A percentile compares a stretch with the other conserved stretches of the same genome.
phyloP scores from a whole-genome alignment of 2,888 invertebrate species.

The Pristionchus fissidentatus region DNA sequence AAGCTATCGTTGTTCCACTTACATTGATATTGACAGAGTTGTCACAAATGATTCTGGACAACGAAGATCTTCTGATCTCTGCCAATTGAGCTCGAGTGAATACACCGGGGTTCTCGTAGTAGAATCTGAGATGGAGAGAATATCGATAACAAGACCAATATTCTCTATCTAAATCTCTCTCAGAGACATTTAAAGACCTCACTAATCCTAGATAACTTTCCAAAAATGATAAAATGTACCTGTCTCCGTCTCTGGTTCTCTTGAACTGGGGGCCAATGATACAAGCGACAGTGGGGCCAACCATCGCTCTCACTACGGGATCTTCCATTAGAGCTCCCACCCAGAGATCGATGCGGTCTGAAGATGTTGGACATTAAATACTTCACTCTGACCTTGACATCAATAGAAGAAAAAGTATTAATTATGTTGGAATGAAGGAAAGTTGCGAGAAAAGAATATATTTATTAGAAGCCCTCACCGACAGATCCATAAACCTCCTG shows the following conservation, averaged over 20 bases:
- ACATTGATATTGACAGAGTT: slow-evolving; percentile 84
- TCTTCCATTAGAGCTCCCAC: slow-evolving; percentile 78
- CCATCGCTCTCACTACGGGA: slow-evolving; percentile 76
- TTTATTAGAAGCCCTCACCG: slow-evolving; percentile 50
- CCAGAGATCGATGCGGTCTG: slow-evolving; percentile 78
- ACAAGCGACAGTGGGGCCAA: slow-evolving; percentile 77
- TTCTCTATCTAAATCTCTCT: background rate
- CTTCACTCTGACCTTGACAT: no score
- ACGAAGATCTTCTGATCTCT: slow-evolving; percentile 87
- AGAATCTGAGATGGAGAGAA: slow-evolving; percentile 75
- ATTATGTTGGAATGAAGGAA: no score
- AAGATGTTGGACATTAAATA: no score
- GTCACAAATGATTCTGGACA: slow-evolving; percentile 89
- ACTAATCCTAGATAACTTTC: background rate
- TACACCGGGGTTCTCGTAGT: slow-evolving; percentile 77
- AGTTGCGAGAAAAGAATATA: no score
- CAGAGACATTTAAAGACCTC: background rate
- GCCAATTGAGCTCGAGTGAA: slow-evolving; percentile 81
- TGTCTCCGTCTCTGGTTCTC: slow-evolving; percentile 77
- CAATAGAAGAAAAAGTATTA: no score
- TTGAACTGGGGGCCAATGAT: slow-evolving; percentile 78
- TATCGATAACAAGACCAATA: background rate
- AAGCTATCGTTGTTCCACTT: background rate
- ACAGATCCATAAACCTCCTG: slow-evolving; percentile 67
- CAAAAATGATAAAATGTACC: slow-evolving; percentile 67